phyloP scores from a whole-genome alignment of 2,888 invertebrate genomes.

The Conomelus anceps region DNA sequence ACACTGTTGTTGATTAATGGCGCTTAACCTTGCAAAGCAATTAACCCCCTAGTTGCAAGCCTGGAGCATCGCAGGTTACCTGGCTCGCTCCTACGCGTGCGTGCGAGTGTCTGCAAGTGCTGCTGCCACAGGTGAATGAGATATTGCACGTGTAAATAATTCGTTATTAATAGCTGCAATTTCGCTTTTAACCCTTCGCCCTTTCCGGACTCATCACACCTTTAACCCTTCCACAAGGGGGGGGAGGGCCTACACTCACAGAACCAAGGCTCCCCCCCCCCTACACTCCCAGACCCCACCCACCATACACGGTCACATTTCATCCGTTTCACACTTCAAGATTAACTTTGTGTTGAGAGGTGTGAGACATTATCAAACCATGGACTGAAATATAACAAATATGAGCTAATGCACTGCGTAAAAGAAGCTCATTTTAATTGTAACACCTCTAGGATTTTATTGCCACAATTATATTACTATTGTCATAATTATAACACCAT shows the following conservation, averaged over 20 bases:
- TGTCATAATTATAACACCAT: too few relatives aligned
- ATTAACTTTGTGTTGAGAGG: not conserved
- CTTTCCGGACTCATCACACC: not conserved
- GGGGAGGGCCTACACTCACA: too few relatives aligned
- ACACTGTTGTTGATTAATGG: not conserved
- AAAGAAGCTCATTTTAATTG: too few relatives aligned
- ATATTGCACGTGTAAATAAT: not conserved
- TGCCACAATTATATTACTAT: too few relatives aligned
- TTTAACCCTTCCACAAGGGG: not conserved
- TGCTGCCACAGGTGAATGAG: not conserved
- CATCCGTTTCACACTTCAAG: not conserved
- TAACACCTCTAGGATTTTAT: too few relatives aligned
- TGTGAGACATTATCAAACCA: not conserved
- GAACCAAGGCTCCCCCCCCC: too few relatives aligned
- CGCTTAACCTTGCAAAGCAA: not conserved
- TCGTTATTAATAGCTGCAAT: not conserved
- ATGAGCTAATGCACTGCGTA: too few relatives aligned
- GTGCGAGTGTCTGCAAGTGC: not conserved
- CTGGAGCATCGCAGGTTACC: not conserved
- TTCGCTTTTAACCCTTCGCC: not conserved
- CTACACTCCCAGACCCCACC: not conserved
- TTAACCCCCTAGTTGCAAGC: not conserved
- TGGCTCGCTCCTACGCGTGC: not conserved
- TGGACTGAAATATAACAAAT: too few relatives aligned
- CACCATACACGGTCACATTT: too few relatives aligned